Evolutionary conservation across 2,113 vertebrate genomes (phyloP).

Genomic region (Carettochelys insculpta): DNA sequence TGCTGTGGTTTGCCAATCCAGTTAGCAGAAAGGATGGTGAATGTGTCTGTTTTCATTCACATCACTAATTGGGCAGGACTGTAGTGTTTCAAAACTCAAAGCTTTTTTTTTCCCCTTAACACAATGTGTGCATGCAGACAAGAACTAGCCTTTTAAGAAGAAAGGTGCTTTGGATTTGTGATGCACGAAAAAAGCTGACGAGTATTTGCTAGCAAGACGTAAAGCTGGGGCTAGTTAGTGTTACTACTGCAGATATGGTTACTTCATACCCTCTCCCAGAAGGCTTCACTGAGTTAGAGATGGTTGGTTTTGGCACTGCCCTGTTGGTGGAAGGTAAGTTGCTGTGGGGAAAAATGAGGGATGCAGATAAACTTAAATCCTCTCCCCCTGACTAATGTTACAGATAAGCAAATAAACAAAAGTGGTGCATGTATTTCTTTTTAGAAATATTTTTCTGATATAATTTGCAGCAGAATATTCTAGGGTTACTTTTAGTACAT

Average conservation of each 20-base stretch:
- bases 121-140: conserved; percentile 59
- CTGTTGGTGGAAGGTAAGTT: conserved; percentile 84
- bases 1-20: background rate
- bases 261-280: conserved; percentile 75
- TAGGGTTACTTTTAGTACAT: conserved; percentile 44
- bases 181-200: conserved; percentile 9
- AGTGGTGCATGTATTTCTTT: background rate
- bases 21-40: background rate
- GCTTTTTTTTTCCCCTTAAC: conserved; percentile 12
- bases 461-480: conserved; percentile 42
- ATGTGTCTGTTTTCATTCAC: background rate
- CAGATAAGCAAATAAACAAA: background rate
- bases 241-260: conserved; percentile 61
- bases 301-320: conserved; percentile 80
- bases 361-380: background rate
- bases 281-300: conserved; percentile 82
- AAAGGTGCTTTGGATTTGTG: background rate
- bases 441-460: conserved; percentile 27
- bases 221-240: background rate
- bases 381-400: background rate
- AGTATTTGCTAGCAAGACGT: background rate
- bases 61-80: background rate
- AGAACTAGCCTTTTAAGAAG: conserved; percentile 77
- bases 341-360: background rate
- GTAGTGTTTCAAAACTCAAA: background rate